Conservation (phyloP, 1,140 invertebrate genomes). For the Elysia chlorotica region DNA sequence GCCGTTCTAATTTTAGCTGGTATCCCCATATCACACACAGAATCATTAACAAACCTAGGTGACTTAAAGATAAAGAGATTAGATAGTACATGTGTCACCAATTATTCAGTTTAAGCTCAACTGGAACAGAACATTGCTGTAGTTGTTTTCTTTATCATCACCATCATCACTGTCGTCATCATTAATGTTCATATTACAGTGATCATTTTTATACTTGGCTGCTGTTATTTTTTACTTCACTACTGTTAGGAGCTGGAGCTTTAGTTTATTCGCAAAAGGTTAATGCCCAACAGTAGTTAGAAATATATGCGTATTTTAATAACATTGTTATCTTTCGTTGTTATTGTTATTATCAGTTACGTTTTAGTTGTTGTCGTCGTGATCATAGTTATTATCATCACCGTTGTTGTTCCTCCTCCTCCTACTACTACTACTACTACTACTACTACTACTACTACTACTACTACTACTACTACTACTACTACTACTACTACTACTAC, state of each 20-base stretch:
- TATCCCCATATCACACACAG: not conserved
- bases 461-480: not conserved
- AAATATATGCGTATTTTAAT: not conserved
- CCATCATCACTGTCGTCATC: not conserved
- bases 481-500: not conserved
- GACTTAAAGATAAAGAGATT: not conserved
- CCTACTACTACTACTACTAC: not conserved
- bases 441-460: not conserved
- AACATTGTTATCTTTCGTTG: too few species aligned
- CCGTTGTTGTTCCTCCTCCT: not conserved
- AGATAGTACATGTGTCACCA: not conserved
- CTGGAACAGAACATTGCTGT: not conserved
- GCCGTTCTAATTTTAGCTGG: not conserved
- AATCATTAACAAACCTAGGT: not conserved
- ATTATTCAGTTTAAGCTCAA: not conserved
- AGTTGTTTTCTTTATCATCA: not conserved
- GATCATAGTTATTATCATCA: not conserved
- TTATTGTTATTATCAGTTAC: not conserved
- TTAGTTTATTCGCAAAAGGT: too few species aligned
- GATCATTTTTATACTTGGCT: not conserved
- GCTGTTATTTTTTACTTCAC: not conserved
- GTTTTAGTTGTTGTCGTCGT: not conserved
- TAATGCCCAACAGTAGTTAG: not conserved
- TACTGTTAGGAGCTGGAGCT: too few species aligned
- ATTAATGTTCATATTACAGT: not conserved